phyloP scores from a whole-genome alignment of 2,888 invertebrate genomes.

The Acanthosepion lycidas region DNA sequence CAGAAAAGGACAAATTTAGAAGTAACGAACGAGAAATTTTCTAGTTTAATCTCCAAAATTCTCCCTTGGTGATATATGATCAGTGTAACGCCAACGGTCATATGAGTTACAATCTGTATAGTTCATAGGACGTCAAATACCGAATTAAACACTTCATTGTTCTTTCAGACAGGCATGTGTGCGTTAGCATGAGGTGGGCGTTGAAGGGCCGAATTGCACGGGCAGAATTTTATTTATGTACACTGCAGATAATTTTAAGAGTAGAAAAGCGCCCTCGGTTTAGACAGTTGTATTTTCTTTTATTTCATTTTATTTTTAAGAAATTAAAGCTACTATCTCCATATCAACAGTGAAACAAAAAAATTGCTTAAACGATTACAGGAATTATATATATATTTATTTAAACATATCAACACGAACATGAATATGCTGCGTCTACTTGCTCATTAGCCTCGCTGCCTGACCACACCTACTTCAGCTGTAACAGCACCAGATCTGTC shows the following conservation, averaged over 20 bases:
- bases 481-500: no score
- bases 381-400: no score
- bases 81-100: background rate
- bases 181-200: background rate
- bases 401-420: no score
- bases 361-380: no score
- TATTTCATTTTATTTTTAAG: no score
- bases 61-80: background rate
- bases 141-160: background rate
- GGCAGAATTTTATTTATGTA: background rate
- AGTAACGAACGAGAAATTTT: background rate
- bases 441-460: no score
- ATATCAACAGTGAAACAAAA: no score
- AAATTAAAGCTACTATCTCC: no score
- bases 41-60: background rate
- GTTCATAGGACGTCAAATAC: constrained; percentile 4
- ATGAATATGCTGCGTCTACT: no score
- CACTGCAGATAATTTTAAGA: background rate
- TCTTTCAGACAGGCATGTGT: background rate
- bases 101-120: background rate
- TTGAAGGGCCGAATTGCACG: background rate
- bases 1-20: background rate
- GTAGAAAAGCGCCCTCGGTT: no score
- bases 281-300: no score
- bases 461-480: no score